These are phyloP conservation scores for Pycnomerus fuliginosus DNA, from an alignment of 2,888 invertebrate species.

Conservation along the genomic window DNA sequence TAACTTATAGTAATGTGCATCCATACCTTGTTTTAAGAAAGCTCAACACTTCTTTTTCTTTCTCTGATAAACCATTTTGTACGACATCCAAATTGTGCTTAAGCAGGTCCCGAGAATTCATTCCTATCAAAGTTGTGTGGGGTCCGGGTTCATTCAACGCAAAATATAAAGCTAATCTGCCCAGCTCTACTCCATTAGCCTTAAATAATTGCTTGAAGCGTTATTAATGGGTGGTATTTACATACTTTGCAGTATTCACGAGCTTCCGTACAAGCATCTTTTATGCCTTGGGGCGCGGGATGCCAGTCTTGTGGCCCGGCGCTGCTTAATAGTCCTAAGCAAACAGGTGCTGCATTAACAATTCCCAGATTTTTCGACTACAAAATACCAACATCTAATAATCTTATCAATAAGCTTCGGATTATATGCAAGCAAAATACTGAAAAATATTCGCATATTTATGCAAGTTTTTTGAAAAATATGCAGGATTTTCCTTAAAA, in stretches of 20 bases:
- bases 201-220: conserved; percentile 34
- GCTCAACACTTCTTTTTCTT: conserved; percentile 63
- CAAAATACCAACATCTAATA: no score
- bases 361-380: conserved; percentile 73
- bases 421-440: no score
- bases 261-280: conserved; percentile 62
- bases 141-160: conserved; percentile 62
- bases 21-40: conserved; percentile 38
- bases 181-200: conserved; percentile 66
- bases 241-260: conserved; percentile 66
- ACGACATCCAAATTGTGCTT: conserved; percentile 64
- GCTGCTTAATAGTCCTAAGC: conserved; percentile 80
- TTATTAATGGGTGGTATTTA: conserved; percentile 8
- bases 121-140: conserved; percentile 74
- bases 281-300: conserved; percentile 67
- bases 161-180: conserved; percentile 70
- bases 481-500: no score
- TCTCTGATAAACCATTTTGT: conserved; percentile 62
- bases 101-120: conserved; percentile 66
- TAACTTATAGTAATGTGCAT: conserved; percentile 3
- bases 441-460: no score
- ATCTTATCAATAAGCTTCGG: no score
- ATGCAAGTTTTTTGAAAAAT: no score
- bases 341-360: conserved; percentile 79
- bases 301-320: conserved; percentile 79